Percentiles rank a stretch among this genome's conserved stretches.
These are phyloP conservation scores for Clavelina lepadiformis DNA, from an alignment of 23 tunicate genomes.

Conservation along the genomic window DNA sequence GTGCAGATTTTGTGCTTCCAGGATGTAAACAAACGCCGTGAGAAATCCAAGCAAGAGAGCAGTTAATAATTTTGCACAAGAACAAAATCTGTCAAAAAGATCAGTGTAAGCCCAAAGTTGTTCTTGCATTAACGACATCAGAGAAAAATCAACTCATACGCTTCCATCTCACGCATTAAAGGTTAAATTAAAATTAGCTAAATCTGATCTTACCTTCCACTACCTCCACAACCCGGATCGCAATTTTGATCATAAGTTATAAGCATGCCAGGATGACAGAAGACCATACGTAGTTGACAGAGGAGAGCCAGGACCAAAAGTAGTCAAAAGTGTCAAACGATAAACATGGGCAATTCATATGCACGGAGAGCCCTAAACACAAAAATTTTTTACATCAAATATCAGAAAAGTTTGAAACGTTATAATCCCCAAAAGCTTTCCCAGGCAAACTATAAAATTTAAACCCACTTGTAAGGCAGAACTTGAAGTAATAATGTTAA, in stretches of 20 bases:
- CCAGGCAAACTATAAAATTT: too few species aligned
- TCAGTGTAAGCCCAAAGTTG: too few species aligned
- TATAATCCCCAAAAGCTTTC: too few species aligned
- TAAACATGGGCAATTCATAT: constrained; percentile 40
- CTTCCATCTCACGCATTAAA: too few species aligned
- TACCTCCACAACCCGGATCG: constrained; percentile 48
- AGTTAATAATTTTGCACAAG: constrained; percentile 49
- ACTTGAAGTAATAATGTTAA: too few species aligned
- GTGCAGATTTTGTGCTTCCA: constrained; percentile 65
- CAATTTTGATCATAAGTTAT: constrained; percentile 43
- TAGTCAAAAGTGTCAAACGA: constrained; percentile 58
- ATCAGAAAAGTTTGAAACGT: not conserved
- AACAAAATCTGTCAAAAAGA: constrained; percentile 40
- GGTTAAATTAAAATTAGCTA: not conserved
- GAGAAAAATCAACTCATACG: not conserved
- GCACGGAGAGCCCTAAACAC: constrained; percentile 33
- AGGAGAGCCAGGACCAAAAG: constrained; percentile 72
- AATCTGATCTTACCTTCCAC: constrained; percentile 34
- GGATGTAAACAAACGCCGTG: constrained; percentile 52
- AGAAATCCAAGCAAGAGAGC: constrained; percentile 43
- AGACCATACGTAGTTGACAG: constrained; percentile 33
- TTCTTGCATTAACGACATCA: not conserved
- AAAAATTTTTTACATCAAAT: too few species aligned
- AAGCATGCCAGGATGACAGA: constrained; percentile 58
- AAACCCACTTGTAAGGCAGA: too few species aligned